phyloP scores from a whole-genome alignment of 2,113 vertebrate species.

The Scomber colias region DNA sequence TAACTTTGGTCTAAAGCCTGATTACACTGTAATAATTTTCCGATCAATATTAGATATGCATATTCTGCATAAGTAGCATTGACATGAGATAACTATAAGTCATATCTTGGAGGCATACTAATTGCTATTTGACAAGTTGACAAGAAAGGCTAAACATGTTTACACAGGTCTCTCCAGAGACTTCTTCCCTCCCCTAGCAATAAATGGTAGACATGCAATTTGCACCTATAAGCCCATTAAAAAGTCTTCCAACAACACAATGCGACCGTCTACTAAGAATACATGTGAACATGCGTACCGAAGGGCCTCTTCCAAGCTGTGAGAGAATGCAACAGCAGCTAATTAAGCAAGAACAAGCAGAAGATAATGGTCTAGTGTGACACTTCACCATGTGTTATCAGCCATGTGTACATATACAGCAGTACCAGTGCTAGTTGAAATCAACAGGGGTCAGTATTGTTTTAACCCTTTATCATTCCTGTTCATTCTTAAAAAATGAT shows the following conservation, averaged over 20 bases:
- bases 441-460: too few relatives aligned
- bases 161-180: conserved; percentile 11
- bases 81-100: not conserved
- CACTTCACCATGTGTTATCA: conserved; percentile 1
- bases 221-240: not conserved
- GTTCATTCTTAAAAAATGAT: too few relatives aligned
- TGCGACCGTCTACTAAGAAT: conserved; percentile 9
- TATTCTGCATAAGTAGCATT: not conserved
- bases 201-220: conserved; percentile 30
- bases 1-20: not conserved
- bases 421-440: too few relatives aligned
- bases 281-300: conserved; percentile 6
- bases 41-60: too few relatives aligned
- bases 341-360: conserved; percentile 38
- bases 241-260: not conserved
- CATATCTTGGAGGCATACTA: not conserved
- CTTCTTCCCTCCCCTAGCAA: conserved; percentile 1
- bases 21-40: not conserved
- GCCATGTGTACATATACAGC: not conserved
- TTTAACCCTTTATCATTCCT: too few relatives aligned
- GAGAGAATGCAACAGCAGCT: conserved; percentile 19
- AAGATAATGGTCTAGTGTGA: conserved; percentile 11
- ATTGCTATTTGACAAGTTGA: not conserved
- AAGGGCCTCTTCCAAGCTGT: conserved; percentile 4
- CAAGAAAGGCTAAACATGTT: not conserved